Evolutionary conservation across 2,113 vertebrate genomes (phyloP).

Genomic region (Tretioscincus oriximinensis): DNA sequence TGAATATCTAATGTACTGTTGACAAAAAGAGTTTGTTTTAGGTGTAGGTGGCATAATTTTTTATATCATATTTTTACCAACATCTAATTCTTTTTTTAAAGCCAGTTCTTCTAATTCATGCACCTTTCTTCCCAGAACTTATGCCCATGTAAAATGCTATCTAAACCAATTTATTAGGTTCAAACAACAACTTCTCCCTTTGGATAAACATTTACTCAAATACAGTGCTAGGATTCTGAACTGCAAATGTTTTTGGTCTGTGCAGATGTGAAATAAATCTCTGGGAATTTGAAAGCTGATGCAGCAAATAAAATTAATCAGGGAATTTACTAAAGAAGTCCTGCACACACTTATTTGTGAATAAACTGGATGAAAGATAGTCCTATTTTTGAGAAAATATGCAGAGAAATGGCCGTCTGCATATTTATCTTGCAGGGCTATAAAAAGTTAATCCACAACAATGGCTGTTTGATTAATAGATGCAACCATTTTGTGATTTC

Average conservation of each 20-base stretch:
- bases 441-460: slow-evolving; percentile 43
- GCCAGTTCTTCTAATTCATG: slow-evolving; percentile 19
- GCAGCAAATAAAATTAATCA: slow-evolving; percentile 26
- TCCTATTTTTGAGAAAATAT: neutral
- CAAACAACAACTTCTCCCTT: neutral
- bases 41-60: neutral
- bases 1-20: neutral
- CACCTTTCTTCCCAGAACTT: slow-evolving; percentile 21
- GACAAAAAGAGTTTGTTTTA: neutral
- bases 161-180: slow-evolving; percentile 14
- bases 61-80: slow-evolving; percentile 12
- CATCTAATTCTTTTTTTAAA: neutral
- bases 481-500: slow-evolving; percentile 45
- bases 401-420: neutral
- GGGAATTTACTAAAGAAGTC: neutral
- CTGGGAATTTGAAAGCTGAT: slow-evolving; percentile 16
- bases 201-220: slow-evolving; percentile 27
- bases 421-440: slow-evolving; percentile 36
- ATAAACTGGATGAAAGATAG: neutral
- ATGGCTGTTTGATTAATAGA: slow-evolving; percentile 1
- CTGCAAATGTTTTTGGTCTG: neutral
- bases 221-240: neutral
- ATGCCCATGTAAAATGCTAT: slow-evolving; percentile 2
- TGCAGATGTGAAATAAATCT: slow-evolving; percentile 35
- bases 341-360: neutral